These are phyloP conservation scores for Clitarchus hookeri DNA, from an alignment of 2,888 invertebrate genomes.

Conservation along the genomic window DNA sequence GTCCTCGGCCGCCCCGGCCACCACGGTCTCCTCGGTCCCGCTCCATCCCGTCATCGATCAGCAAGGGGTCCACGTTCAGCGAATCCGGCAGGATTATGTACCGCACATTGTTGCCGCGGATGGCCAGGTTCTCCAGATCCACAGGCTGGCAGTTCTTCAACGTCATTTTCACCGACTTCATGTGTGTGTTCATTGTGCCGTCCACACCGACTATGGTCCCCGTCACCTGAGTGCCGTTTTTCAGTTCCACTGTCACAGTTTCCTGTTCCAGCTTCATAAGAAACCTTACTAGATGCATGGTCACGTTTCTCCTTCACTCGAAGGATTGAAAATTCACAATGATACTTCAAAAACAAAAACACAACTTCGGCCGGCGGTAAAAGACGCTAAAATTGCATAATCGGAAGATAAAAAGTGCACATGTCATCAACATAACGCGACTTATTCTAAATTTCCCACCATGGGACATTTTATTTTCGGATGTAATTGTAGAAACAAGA, in stretches of 20 bases:
- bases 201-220: background rate
- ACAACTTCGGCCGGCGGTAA: background rate
- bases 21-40: background rate
- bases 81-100: background rate
- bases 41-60: background rate
- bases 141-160: background rate
- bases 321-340: background rate
- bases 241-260: background rate
- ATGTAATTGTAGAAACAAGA: too few relatives aligned
- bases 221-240: background rate
- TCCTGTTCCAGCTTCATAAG: background rate
- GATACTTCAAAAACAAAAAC: background rate
- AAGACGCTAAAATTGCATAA: background rate
- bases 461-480: too few relatives aligned
- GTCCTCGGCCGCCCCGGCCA: background rate
- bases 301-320: background rate
- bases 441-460: too few relatives aligned
- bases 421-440: too few relatives aligned
- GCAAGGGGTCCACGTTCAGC: background rate
- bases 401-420: too few relatives aligned
- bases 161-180: background rate
- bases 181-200: background rate
- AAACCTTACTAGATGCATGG: background rate
- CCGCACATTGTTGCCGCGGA: background rate
- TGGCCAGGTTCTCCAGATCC: constrained; percentile 2